Evolutionary conservation across 1,140 invertebrate genomes (phyloP), one percentile per base, ranked within the genome.

Genomic region (Drosophila saltans): DNA sequence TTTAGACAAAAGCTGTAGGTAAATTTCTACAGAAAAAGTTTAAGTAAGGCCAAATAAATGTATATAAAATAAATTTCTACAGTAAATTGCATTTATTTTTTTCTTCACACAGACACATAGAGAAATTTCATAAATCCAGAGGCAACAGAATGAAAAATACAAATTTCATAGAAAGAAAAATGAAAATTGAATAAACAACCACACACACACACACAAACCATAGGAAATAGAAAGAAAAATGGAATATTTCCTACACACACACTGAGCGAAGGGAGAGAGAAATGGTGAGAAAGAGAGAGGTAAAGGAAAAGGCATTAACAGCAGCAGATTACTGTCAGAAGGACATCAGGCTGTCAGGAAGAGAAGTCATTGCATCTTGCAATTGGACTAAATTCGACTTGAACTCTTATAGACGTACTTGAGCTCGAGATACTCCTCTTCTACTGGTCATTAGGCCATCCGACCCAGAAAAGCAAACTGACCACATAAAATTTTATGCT

Each of bases 401-500:
- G 24, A 21, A 69, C 43, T 56, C 73, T 43, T 62, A 36, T 41
- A 11, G 52, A 36, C 65, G 57, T 59, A 67, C 68, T 40, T 40
- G 39, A 11, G 39, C 39, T 40, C 2, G 10, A 11, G 8, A 40
- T 11, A 40, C 39, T 40, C 8, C 39, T 40, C 39, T 11, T 52
- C 45, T 48, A 24, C 16, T 52, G 76, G 69, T 88, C 83, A 80
- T 88, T 88, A 88, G 82, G 45, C 80, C 79, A 72, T 80, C 63
- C 80, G 82, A 83, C 83, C 82, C 80, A 82, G 80, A 88, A 82
- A 76, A 36, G 33, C 62, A 76, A 75, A 69, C 72, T 79, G 74
- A 74, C 80, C 82, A 76, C 83, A 86, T 86, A 72, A 82, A 88
- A 88, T 80, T 82, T 77, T 76, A 88, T 86, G 83, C 80, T 71